phyloP scores from a whole-genome alignment of 2,888 invertebrate genomes.

The Eumacrocentrus americanus region DNA sequence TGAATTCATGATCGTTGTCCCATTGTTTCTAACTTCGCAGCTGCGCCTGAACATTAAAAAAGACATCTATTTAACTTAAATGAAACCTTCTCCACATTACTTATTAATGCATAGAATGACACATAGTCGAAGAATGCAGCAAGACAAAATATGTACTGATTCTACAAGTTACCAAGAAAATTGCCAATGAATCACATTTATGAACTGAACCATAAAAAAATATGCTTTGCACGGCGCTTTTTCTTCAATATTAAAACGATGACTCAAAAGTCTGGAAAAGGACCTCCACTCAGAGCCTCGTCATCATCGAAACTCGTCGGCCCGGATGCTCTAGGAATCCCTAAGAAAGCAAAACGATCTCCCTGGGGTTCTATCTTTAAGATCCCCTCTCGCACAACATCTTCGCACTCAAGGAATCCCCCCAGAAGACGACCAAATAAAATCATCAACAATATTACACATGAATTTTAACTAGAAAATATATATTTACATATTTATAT shows the following conservation, averaged over 20 bases:
- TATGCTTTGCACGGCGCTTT: background rate
- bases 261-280: background rate
- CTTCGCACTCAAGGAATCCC: conserved; percentile 13
- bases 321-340: conserved; percentile 35
- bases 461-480: too few species aligned
- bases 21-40: conserved; percentile 17
- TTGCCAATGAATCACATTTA: background rate
- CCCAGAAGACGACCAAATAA: conserved; percentile 18
- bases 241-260: background rate
- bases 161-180: background rate
- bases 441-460: conserved; percentile 11
- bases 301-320: conserved; percentile 17
- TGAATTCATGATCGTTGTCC: conserved; percentile 24
- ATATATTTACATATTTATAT: background rate
- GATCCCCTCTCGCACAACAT: conserved; percentile 34
- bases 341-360: conserved; percentile 36
- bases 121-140: conserved; percentile 4
- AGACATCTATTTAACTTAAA: background rate
- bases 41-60: conserved; percentile 31
- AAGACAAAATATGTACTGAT: background rate
- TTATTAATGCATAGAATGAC: too few species aligned
- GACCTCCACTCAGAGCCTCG: background rate
- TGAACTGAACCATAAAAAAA: background rate
- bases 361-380: conserved; percentile 40
- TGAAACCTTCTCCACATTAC: too few species aligned